phyloP scores from a whole-genome alignment of 1,140 invertebrate genomes.

The fruit fly (Drosophila melanogaster) region DNA sequence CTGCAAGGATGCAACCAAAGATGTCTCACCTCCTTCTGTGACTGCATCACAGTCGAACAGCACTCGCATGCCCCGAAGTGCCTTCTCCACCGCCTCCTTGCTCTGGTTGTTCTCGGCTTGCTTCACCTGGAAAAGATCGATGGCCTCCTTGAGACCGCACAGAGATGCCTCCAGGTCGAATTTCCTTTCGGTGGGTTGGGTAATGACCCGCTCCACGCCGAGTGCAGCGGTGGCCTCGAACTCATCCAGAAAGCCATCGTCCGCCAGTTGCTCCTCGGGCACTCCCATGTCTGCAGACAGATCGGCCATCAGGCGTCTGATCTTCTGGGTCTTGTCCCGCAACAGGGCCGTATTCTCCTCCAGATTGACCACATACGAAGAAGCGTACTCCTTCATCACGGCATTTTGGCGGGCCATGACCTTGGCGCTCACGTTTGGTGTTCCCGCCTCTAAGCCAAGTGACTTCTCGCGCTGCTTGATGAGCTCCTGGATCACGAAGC shows the following conservation, averaged over 20 bases:
- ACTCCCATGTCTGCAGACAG: conserved; percentile 43
- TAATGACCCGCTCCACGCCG: conserved; percentile 28
- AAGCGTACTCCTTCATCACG: conserved; percentile 65
- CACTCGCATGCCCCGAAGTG: conserved; percentile 32
- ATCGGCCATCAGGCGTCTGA: conserved; percentile 15
- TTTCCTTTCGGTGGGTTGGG: conserved; percentile 6
- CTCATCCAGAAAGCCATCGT: conserved; percentile 50
- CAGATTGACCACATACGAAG: conserved; percentile 55
- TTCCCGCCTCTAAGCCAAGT: conserved; percentile 1
- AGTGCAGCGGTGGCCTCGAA: conserved; percentile 52
- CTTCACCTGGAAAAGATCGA: conserved; percentile 64
- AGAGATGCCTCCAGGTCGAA: conserved; percentile 40
- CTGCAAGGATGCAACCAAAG: background rate
- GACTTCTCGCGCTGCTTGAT: conserved; percentile 71
- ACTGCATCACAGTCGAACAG: conserved; percentile 20
- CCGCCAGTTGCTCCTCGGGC: conserved; percentile 17
- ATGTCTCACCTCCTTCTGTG: conserved; percentile 16
- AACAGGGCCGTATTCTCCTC: conserved; percentile 25
- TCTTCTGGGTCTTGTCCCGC: conserved; percentile 24
- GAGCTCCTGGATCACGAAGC: conserved; percentile 67
- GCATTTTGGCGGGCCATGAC: conserved; percentile 51
- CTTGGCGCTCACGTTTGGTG: conserved; percentile 27
- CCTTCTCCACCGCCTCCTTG: conserved; percentile 46
- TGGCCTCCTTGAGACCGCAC: conserved; percentile 47
- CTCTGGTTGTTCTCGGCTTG: conserved; percentile 39